Conservation (phyloP, 1,140 invertebrate genomes). For the Brachionus manjavacas region DNA sequence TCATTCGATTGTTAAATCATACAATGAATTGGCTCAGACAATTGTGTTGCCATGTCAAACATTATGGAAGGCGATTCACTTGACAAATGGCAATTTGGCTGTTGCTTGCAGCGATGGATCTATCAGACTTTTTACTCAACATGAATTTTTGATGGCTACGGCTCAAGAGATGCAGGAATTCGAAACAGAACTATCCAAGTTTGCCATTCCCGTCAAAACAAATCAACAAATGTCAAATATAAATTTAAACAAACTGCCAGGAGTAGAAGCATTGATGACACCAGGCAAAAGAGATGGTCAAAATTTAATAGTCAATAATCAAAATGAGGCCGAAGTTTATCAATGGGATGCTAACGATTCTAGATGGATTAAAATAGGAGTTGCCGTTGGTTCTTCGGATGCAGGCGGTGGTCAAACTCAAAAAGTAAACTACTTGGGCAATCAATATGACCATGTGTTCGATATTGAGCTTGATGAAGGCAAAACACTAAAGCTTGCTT, state of each 20-base stretch:
- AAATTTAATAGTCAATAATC: conserved; percentile 74
- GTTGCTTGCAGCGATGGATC: conserved; percentile 78
- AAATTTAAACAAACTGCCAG: conserved; percentile 77
- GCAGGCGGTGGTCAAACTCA: conserved; percentile 62
- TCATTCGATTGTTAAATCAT: conserved; percentile 68
- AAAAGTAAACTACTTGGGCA: conserved; percentile 74
- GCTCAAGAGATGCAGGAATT: conserved; percentile 65
- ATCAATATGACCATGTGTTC: conserved; percentile 92
- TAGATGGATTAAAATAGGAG: conserved; percentile 79
- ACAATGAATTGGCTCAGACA: conserved; percentile 60
- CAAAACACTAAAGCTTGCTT: conserved; percentile 81
- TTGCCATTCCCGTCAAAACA: conserved; percentile 61
- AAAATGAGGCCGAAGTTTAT: conserved; percentile 62
- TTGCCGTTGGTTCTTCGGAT: conserved; percentile 75
- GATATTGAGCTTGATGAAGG: conserved; percentile 83
- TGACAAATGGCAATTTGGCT: conserved; percentile 82
- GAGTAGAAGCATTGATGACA: conserved; percentile 67
- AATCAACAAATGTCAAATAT: conserved; percentile 71
- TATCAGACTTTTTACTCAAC: conserved; percentile 74
- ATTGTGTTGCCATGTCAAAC: conserved; percentile 76
- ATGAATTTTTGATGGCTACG: conserved; percentile 65
- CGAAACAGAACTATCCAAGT: conserved; percentile 67
- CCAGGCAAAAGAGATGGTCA: conserved; percentile 77
- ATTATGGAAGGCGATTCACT: conserved; percentile 76
- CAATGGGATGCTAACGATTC: conserved; percentile 68